phyloP scores from a whole-genome alignment of 2,888 invertebrate genomes.

The Agrilus cyanescens region DNA sequence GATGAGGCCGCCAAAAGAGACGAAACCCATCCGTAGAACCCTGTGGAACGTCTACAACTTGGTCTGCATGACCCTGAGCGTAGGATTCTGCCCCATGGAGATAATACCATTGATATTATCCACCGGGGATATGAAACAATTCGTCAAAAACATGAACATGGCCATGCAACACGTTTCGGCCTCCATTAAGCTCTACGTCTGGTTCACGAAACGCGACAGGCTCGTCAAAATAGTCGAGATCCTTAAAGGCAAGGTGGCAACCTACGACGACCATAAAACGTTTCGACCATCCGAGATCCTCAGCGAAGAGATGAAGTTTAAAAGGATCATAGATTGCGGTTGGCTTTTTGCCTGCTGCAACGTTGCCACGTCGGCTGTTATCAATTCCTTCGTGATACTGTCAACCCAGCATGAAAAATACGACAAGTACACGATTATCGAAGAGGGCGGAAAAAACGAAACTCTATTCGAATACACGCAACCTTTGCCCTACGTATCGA shows the following conservation, averaged over 20 bases:
- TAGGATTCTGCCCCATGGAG: too few species aligned
- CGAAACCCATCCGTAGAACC: too few species aligned
- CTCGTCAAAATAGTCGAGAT: constrained; percentile 15
- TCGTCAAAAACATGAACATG: constrained; percentile 20
- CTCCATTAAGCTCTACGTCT: constrained; percentile 15
- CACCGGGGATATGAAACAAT: constrained; percentile 13
- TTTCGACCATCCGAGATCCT: constrained; percentile 14
- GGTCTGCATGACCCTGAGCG: too few species aligned
- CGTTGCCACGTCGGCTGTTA: constrained; percentile 8
- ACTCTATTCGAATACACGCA: constrained; percentile 1
- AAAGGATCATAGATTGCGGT: constrained; percentile 8
- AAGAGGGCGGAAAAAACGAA: not conserved
- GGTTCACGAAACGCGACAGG: constrained; percentile 15
- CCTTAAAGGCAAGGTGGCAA: constrained; percentile 9
- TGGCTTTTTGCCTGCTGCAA: constrained; percentile 7
- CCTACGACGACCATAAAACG: constrained; percentile 14
- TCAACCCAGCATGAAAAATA: not conserved
- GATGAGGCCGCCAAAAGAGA: too few species aligned
- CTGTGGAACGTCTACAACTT: too few species aligned
- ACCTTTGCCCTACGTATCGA: constrained; percentile 14
- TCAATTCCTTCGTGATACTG: constrained; percentile 6
- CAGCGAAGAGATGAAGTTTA: constrained; percentile 14
- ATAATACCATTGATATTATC: not conserved
- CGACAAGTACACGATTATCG: too few species aligned
- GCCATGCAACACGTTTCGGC: constrained; percentile 17